Evolutionary conservation across 2,797 vertebrate genomes (phyloP), one percentile per base, ranked within the genome.

Genomic region (Protonibea diacanthus): DNA sequence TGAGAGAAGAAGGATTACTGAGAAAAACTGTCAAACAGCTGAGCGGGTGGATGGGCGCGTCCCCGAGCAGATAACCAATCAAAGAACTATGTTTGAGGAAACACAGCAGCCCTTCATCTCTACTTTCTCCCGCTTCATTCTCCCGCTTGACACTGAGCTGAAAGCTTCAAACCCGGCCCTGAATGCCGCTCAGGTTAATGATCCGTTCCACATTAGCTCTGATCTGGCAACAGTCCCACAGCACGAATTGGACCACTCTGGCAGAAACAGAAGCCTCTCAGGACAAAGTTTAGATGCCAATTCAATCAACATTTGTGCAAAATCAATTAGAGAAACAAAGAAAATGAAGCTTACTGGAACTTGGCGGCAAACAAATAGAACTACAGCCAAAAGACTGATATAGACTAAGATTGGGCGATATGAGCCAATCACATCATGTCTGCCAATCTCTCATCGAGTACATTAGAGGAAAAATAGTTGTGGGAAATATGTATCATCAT

Each of bases 241-340:
- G 25, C n/a, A 53, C 60, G 63, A 77, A 76, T 33, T 20, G 20
- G 23, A 76, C 49, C 45, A 11, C 33, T 42, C 47, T 27, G 33
- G 49, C 58, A 77, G 23, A 75, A 58, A 51, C 29, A 47, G 48
- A 70, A 42, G 57, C 49, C 60, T 78, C 45, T 29, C 0, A 45
- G 52, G 65, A 70, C 56, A 27, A 65, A 44, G 20, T 55, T 53
- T 9, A 45, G 62, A 66, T 20, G 15, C 45, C 72, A 57, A 29
- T 12, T 10, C 49, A 68, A 47, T 29, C 23, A 71, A 40, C 42
- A 20, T 71, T 60, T 77, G 12, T 57, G 20, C 33, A 80, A 79
- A 62, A 81, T 75, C 72, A 73, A 76, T 78, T 33, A 70, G 9
- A 64, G 7, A 38, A 73, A 74, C 74, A 74, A 58, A 44, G 11